These are phyloP conservation scores for Nymphalis io DNA, from an alignment of 1,140 invertebrate genomes.

Conservation along the genomic window DNA sequence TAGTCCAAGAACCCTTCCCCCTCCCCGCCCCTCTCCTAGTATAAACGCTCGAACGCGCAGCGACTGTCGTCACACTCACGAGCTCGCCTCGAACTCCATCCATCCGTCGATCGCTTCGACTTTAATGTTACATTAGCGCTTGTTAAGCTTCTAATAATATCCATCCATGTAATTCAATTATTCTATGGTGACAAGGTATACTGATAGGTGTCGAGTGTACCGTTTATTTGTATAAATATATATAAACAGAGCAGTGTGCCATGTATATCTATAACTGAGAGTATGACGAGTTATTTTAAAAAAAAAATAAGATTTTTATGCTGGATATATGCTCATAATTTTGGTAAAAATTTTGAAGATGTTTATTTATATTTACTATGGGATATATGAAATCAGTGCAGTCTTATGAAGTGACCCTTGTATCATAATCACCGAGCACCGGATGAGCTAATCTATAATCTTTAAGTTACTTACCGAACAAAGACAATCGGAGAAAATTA, in stretches of 20 bases:
- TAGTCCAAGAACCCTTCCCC: slow-evolving; percentile 40
- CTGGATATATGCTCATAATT: slow-evolving; percentile 79
- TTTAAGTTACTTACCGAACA: slow-evolving; percentile 45
- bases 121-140: slow-evolving; percentile 62
- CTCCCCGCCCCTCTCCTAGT: slow-evolving; percentile 49
- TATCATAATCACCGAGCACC: slow-evolving; percentile 9
- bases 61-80: not conserved
- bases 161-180: slow-evolving; percentile 81
- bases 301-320: slow-evolving; percentile 69
- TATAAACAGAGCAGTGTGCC: slow-evolving; percentile 77
- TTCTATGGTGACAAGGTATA: slow-evolving; percentile 80
- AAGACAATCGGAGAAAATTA: slow-evolving; percentile 10
- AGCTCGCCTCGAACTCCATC: slow-evolving; percentile 45
- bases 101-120: slow-evolving; percentile 66
- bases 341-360: slow-evolving; percentile 77
- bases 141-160: slow-evolving; percentile 78
- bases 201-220: slow-evolving; percentile 71
- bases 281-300: slow-evolving; percentile 77
- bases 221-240: slow-evolving; percentile 68
- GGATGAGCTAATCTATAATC: slow-evolving; percentile 36
- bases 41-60: slow-evolving; percentile 31
- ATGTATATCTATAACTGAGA: slow-evolving; percentile 75
- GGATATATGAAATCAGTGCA: slow-evolving; percentile 45
- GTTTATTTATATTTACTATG: slow-evolving; percentile 76
- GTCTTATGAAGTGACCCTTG: slow-evolving; percentile 19